These are phyloP conservation scores for Malurus cyaneus DNA, from an alignment of 2,113 vertebrate genomes.

Conservation along the genomic window DNA sequence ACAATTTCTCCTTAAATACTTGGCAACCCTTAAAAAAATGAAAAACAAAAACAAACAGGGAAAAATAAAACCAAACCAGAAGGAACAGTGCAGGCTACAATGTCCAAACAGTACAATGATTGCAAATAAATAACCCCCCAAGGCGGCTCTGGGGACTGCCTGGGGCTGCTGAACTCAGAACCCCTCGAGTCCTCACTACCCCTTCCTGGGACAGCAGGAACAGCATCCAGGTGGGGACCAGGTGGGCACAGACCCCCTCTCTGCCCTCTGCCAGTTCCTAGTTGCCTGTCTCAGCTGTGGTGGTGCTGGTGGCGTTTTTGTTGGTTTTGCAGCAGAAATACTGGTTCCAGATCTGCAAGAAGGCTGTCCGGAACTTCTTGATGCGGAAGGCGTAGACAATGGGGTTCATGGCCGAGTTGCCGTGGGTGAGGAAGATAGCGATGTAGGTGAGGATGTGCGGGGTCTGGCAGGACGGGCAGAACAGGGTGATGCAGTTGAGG, in stretches of 20 bases:
- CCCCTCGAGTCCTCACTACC: not conserved
- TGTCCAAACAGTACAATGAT: conserved; percentile 44
- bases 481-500: conserved; percentile 92
- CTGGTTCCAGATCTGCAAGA: conserved; percentile 91
- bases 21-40: conserved; percentile 11
- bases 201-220: not conserved
- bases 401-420: conserved; percentile 96
- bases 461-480: conserved; percentile 76
- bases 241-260: not conserved
- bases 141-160: not conserved
- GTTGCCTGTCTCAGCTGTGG: not conserved
- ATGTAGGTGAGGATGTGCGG: conserved; percentile 78
- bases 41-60: not conserved
- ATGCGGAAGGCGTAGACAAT: conserved; percentile 94
- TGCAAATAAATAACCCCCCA: conserved; percentile 61
- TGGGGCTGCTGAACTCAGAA: not conserved
- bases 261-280: not conserved
- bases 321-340: conserved; percentile 84
- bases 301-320: not conserved
- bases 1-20: conserved; percentile 61
- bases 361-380: conserved; percentile 90
- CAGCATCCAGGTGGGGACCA: rapidly evolving
- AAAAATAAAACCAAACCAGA: not conserved
- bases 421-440: conserved; percentile 91
- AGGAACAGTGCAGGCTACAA: conserved; percentile 31